Base-by-base conservation (phyloP, 2,888 invertebrate species). In the Lepidonotus clava region DNA sequence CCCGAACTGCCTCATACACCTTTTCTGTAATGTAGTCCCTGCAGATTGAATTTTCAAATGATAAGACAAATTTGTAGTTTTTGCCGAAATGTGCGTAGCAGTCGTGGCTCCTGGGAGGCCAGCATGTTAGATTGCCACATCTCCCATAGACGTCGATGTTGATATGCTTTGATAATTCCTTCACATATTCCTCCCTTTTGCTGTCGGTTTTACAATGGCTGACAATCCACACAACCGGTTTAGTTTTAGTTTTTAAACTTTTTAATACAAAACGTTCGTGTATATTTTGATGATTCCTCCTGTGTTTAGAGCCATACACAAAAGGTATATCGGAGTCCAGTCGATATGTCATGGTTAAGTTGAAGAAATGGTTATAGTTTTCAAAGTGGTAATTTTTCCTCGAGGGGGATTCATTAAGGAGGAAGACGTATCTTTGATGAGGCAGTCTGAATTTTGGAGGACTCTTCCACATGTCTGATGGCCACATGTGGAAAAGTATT, bases 1-100 rank as follows among this genome's bases (percentile, higher is more conserved):
- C 87, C 11, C 88, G 87, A 24, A 92, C 89, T 14, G 89, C 87
- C 5, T 88, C 87, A 85, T 90, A 91, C 21, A 92, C 89, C 76
- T 93, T 93, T 84, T 93, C 93, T 0, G 89, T 92, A n/a, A n/a
- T n/a, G n/a, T n/a, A n/a, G n/a, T n/a, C n/a, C n/a, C n/a, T n/a
- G n/a, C n/a, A n/a, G n/a, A 92, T 83, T 0, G 91, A 91, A 87
- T 92, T 92, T 87, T 92, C 92, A 66, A 92, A 92, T 0, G 91
- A 89, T 21, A 93, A 86, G 86, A 92, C 92, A 84, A 91, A 93
- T 77, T 91, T 87, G 88, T 93, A 92, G 5, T 88, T 77, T 41
- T 88, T 87, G 8, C 88, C 88, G 28, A 90, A 24, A 0, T 14
- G 32, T 18, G 11, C 21, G 21, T 51, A 21, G 21, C 51, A 51